phyloP scores from a whole-genome alignment of 1,140 invertebrate species.

The Trichonephila clavipes region DNA sequence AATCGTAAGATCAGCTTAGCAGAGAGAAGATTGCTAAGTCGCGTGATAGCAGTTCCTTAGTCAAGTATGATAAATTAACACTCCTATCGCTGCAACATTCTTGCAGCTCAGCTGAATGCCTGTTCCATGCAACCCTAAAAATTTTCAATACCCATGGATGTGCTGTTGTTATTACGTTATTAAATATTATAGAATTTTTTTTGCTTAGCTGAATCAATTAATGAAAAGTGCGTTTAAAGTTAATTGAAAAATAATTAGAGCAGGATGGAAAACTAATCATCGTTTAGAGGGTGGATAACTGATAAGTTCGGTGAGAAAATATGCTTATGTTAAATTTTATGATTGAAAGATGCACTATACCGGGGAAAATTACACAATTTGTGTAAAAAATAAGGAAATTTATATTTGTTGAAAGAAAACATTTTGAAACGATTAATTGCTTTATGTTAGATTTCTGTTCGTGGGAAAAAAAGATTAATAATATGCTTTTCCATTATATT shows the following conservation, averaged over 20 bases:
- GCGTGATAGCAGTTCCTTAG: background rate
- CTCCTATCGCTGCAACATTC: background rate
- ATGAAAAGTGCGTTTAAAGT: conserved; percentile 64
- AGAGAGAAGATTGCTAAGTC: background rate
- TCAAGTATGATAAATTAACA: conserved; percentile 7
- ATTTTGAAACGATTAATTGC: background rate
- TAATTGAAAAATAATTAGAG: conserved; percentile 70
- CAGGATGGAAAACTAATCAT: conserved; percentile 34
- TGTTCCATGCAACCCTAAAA: background rate
- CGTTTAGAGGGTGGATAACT: background rate
- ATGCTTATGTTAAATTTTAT: background rate
- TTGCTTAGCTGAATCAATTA: conserved; percentile 47
- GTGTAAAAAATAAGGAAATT: background rate
- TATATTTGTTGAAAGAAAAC: background rate
- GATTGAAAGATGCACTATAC: background rate
- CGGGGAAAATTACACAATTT: background rate
- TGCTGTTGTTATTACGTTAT: conserved; percentile 33
- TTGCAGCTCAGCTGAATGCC: background rate
- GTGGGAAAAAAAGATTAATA: background rate
- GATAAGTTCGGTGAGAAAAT: conserved; percentile 42
- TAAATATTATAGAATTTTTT: conserved; percentile 48
- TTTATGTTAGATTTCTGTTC: background rate
- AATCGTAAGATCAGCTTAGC: background rate
- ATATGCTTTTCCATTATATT: background rate
- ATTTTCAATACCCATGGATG: background rate